Evolutionary conservation across 2,113 vertebrate genomes (phyloP).

Genomic region (Calidris pygmaea): DNA sequence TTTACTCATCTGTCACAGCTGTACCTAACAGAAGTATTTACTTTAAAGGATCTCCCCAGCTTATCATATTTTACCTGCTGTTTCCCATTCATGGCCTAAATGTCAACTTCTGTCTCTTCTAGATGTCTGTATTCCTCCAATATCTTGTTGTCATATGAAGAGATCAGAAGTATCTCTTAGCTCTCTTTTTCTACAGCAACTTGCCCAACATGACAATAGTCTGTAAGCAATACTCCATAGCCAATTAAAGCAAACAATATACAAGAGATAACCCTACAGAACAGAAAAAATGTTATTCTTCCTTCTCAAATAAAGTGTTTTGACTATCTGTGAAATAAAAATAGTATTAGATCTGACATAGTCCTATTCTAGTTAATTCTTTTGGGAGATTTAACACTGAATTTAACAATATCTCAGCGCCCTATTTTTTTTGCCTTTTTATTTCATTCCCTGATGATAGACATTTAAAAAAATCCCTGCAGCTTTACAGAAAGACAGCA

Average conservation of each 20-base stretch:
- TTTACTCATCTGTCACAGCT: slow-evolving; percentile 27
- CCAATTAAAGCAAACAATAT: neutral
- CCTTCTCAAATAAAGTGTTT: neutral
- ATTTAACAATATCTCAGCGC: neutral
- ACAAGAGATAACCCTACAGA: neutral
- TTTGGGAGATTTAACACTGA: neutral
- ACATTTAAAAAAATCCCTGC: neutral
- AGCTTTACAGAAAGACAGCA: neutral
- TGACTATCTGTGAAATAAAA: neutral
- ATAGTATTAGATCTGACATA: neutral
- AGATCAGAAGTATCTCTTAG: neutral
- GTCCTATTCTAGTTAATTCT: neutral
- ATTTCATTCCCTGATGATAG: neutral
- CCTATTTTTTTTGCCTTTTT: neutral
- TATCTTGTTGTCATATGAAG: neutral
- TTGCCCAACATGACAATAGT: neutral
- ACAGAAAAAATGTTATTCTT: neutral
- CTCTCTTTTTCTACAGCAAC: neutral
- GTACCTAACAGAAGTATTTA: slow-evolving; percentile 11
- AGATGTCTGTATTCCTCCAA: neutral
- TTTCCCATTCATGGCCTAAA: neutral
- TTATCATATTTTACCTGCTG: neutral
- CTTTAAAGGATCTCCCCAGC: neutral
- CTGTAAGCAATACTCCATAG: neutral
- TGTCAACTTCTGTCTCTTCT: neutral